Conservation (phyloP, 2,113 vertebrate species). For the Myotis davidii region DNA sequence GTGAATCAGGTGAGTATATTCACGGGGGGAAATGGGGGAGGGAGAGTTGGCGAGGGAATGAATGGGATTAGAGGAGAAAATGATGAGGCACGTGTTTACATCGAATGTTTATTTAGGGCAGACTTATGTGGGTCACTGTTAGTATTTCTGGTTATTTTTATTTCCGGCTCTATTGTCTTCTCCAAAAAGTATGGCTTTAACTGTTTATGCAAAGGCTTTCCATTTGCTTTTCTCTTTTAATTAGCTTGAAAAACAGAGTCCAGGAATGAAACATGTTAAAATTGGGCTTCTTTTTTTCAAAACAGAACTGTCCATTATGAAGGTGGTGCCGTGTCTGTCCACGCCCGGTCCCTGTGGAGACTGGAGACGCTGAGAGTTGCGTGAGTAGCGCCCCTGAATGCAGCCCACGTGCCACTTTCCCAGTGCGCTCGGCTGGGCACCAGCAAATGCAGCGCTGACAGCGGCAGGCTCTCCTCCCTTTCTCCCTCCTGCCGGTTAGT, state of each 20-base stretch:
- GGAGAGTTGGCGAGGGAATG: background rate
- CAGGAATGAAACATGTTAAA: background rate
- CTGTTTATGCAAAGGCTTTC: background rate
- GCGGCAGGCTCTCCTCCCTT: background rate
- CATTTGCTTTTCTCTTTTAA: background rate
- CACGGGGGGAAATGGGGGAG: rapidly evolving
- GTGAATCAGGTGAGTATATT: background rate
- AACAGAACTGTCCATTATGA: slow-evolving; percentile 96
- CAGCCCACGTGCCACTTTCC: too few species aligned
- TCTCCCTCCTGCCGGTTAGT: background rate
- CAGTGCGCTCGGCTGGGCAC: too few species aligned
- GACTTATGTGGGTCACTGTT: background rate
- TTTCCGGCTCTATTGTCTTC: background rate
- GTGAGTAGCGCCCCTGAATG: slow-evolving; percentile 87
- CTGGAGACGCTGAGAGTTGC: slow-evolving; percentile 96
- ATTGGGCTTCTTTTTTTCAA: background rate
- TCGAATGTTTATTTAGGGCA: background rate
- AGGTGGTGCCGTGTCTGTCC: slow-evolving; percentile 94
- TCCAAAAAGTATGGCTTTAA: background rate
- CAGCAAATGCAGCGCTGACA: too few species aligned
- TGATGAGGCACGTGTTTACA: background rate
- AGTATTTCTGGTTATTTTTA: background rate
- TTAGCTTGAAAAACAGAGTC: background rate
- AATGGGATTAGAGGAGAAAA: background rate
- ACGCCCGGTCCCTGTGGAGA: slow-evolving; percentile 96